These are phyloP conservation scores for Procavia capensis DNA, from an alignment of 2,113 vertebrate genomes.

Conservation along the genomic window DNA sequence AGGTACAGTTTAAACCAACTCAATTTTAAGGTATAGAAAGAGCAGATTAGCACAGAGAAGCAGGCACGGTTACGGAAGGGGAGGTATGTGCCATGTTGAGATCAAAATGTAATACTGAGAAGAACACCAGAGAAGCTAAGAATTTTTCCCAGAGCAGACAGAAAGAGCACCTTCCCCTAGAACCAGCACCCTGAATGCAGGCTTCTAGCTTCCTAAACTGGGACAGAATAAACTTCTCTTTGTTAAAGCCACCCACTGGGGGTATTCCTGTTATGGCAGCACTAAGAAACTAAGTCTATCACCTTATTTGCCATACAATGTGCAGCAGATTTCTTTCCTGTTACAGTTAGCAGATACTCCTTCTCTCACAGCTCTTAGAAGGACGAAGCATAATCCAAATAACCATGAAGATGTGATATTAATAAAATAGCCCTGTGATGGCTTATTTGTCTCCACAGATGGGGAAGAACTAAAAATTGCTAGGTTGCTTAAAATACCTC, in stretches of 20 bases:
- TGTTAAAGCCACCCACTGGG: background rate
- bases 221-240: background rate
- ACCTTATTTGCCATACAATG: background rate
- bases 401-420: background rate
- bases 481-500: background rate
- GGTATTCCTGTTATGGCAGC: background rate
- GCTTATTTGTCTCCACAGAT: background rate
- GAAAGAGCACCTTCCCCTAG: too few species aligned
- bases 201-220: background rate
- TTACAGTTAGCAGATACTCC: background rate
- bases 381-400: background rate
- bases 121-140: too few species aligned
- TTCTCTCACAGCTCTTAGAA: background rate
- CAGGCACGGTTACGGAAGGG: too few species aligned
- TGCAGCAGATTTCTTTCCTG: slow-evolving; percentile 52
- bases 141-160: too few species aligned
- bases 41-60: too few species aligned
- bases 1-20: too few species aligned
- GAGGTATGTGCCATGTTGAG: too few species aligned
- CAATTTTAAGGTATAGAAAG: too few species aligned
- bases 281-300: background rate
- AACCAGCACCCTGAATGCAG: background rate
- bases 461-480: background rate
- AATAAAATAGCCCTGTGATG: background rate
- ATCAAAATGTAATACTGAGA: too few species aligned